Conservation (phyloP, 2,888 invertebrate species). For the Dioctria rufipes region DNA sequence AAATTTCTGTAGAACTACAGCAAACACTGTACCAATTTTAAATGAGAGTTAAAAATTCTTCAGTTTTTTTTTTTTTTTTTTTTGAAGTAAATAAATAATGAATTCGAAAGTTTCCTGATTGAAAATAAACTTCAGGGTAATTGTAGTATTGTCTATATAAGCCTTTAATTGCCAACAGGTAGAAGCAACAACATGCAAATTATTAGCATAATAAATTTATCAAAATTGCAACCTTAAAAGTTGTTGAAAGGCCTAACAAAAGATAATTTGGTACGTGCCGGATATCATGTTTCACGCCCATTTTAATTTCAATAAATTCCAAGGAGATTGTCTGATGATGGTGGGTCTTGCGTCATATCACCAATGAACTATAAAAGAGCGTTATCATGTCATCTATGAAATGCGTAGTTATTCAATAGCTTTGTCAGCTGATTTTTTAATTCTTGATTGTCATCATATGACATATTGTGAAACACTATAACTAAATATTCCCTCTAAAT, state of each 20-base stretch:
- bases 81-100: too few species aligned
- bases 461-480: not conserved
- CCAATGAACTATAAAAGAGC: constrained; percentile 1
- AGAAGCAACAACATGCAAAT: not conserved
- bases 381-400: constrained; percentile 21
- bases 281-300: constrained; percentile 29
- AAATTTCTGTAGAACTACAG: too few species aligned
- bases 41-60: too few species aligned
- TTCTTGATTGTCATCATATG: not conserved
- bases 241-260: not conserved
- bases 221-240: not conserved
- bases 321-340: constrained; percentile 11
- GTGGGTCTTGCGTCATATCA: constrained; percentile 6
- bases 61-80: too few species aligned
- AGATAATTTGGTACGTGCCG: constrained; percentile 8
- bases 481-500: too few species aligned
- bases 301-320: constrained; percentile 24
- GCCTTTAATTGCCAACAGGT: not conserved
- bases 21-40: too few species aligned
- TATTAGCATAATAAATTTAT: not conserved
- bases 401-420: not conserved
- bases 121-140: too few species aligned
- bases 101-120: too few species aligned
- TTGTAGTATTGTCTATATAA: not conserved
- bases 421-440: not conserved